Conservation (phyloP, 1,140 invertebrate genomes). For the Sycophila sp. region DNA sequence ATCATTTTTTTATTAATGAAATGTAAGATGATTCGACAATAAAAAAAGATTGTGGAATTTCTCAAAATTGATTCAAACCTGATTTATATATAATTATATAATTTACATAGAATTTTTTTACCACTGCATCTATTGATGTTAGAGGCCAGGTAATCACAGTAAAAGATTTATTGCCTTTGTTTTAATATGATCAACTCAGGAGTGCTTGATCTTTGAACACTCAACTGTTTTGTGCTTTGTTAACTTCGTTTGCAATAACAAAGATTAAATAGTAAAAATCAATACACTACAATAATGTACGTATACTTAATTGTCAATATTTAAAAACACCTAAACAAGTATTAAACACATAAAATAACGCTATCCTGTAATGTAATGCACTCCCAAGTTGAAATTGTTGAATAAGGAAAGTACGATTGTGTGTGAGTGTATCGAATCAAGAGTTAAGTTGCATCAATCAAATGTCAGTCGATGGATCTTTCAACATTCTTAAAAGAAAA, state of each 20-base stretch:
- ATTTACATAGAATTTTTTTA: conserved; percentile 22
- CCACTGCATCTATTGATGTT: conserved; percentile 8
- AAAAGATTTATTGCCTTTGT: conserved; percentile 37
- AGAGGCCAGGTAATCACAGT: conserved; percentile 35
- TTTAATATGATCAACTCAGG: conserved; percentile 8
- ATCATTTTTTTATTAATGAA: neutral
- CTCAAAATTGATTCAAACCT: neutral
- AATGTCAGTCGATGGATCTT: conserved; percentile 7
- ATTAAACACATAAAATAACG: conserved; percentile 28
- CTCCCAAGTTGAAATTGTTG: conserved; percentile 9
- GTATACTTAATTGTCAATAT: conserved; percentile 31
- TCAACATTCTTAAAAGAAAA: conserved; percentile 10
- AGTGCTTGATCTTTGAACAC: conserved; percentile 10
- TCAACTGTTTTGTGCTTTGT: neutral
- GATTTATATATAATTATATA: conserved; percentile 23
- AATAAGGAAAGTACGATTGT: neutral
- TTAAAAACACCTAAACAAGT: conserved; percentile 23
- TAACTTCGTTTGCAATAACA: conserved; percentile 4
- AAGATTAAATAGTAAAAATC: conserved; percentile 20
- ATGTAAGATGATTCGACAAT: neutral
- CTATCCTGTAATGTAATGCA: conserved; percentile 3
- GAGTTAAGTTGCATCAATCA: neutral
- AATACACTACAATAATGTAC: conserved; percentile 19
- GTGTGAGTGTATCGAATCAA: conserved; percentile 22
- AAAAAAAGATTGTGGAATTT: neutral